Evolutionary conservation across 2,888 invertebrate species (phyloP), one percentile per base, ranked within the genome.

Genomic region (Calameuta filiformis): DNA sequence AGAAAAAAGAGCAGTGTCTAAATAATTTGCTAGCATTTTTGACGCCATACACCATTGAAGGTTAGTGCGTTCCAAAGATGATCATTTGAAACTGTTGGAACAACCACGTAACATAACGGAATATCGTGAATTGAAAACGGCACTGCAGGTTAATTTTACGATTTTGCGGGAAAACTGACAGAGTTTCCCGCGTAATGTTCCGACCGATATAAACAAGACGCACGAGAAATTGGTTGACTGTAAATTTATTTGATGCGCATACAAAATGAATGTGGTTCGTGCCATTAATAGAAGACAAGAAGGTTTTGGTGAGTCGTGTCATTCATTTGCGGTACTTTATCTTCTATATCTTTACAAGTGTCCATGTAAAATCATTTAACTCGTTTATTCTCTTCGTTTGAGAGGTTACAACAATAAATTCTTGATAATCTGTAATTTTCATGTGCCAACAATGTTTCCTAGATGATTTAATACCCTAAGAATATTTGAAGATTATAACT

Each of bases 231-330:
- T 56, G 56, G 9, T 23, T 23, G 56, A 56, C 23, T 56, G 12
- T 37, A 23, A 56, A 56, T 23, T 56, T 56, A 56, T 56, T 56
- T 56, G 56, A 56, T 23, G 23, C 56, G 3, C 23, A 6, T 76
- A 77, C 81, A 89, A 76, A 83, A 90, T 89, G 90, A 90, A 85
- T 79, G 77, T 90, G 74, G 86, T 86, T 56, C 82, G 81, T 77
- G 84, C 86, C 35, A 81, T 91, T 81, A 79, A 83, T 56, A 82
- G 82, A 83, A 89, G 90, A 80, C 87, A 87, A 81, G 81, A 81
- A 79, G 91, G 91, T 81, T 85, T 84, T 9, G 87, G 91, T 91
- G 86, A 89, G 82, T 82, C 76, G 77, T 76, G 30, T 75, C 69
- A 35, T 30, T 12, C 69, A 9, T 75, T 75, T 79, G 23, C 56